A percentile compares a stretch with the other conserved stretches of the same genome.
Conservation (phyloP, 2,113 vertebrate genomes). For the Herpailurus yagouaroundi region DNA sequence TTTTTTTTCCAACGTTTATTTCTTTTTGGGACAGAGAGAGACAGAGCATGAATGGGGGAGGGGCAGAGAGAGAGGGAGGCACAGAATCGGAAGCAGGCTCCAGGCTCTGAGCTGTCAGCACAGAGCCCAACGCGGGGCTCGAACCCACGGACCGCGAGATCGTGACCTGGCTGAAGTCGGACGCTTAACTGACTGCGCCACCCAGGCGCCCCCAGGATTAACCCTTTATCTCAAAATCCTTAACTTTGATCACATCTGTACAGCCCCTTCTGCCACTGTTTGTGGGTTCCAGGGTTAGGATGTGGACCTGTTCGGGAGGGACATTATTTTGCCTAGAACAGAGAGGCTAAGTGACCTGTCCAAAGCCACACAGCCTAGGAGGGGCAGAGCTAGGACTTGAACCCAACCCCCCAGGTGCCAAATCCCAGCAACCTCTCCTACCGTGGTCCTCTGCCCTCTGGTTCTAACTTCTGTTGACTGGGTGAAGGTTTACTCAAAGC, state of each 20-base stretch:
- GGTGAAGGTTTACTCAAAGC: background rate
- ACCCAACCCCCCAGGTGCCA: too few relatives aligned
- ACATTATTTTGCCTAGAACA: background rate
- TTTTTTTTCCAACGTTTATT: too few relatives aligned
- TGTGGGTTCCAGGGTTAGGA: background rate
- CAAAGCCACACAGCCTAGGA: background rate
- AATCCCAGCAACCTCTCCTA: background rate
- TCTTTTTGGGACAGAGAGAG: too few relatives aligned
- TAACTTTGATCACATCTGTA: background rate
- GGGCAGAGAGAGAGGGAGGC: too few relatives aligned
- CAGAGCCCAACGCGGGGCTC: too few relatives aligned
- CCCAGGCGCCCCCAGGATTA: background rate
- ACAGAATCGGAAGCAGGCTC: too few relatives aligned
- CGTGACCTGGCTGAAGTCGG: too few relatives aligned
- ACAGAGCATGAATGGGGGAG: too few relatives aligned
- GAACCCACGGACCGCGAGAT: too few relatives aligned
- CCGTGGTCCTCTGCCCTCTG: accelerated
- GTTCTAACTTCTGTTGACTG: background rate
- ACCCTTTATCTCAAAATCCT: background rate
- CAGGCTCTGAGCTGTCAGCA: too few relatives aligned
- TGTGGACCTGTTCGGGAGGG: background rate
- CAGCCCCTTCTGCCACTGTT: background rate
- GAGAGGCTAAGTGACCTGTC: background rate
- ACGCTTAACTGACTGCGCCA: too few relatives aligned
- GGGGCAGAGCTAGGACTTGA: background rate